Conservation (phyloP, 2,113 vertebrate species). For the Lepus timidus region DNA sequence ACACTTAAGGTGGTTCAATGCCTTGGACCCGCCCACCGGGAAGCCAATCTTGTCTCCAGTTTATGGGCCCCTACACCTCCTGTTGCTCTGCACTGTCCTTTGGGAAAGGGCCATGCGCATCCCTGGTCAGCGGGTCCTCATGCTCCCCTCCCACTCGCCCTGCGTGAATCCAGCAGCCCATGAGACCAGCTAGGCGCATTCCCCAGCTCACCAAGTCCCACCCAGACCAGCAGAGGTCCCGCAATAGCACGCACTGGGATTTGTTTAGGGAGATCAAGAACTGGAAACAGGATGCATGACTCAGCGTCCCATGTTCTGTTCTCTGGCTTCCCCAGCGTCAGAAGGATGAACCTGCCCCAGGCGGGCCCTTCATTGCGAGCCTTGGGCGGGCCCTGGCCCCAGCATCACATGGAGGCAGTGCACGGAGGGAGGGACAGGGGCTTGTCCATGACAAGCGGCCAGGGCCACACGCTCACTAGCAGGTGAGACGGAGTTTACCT, state of each 20-base stretch:
- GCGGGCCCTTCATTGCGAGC: neutral
- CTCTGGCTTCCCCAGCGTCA: neutral
- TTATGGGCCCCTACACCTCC: neutral
- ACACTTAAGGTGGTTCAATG: too few species aligned
- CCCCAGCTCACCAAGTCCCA: neutral
- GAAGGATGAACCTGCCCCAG: neutral
- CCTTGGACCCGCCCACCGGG: neutral
- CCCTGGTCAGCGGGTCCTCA: neutral
- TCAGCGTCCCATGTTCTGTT: neutral
- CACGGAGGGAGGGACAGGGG: neutral
- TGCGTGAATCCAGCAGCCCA: neutral
- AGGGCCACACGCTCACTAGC: neutral
- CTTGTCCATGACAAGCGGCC: neutral
- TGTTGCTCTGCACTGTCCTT: neutral
- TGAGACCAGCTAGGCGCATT: neutral
- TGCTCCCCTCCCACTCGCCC: neutral
- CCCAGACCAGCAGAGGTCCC: neutral
- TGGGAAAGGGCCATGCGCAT: neutral
- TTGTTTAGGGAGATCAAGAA: constrained; percentile 10
- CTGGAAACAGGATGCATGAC: neutral
- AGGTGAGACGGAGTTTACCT: constrained; percentile 88
- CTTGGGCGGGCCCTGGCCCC: neutral
- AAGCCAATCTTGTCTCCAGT: neutral
- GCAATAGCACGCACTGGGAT: rapidly evolving
- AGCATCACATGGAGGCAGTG: neutral